These are phyloP conservation scores for Siniperca obscura DNA, from an alignment of 2,797 vertebrate genomes.

Conservation along the genomic window DNA sequence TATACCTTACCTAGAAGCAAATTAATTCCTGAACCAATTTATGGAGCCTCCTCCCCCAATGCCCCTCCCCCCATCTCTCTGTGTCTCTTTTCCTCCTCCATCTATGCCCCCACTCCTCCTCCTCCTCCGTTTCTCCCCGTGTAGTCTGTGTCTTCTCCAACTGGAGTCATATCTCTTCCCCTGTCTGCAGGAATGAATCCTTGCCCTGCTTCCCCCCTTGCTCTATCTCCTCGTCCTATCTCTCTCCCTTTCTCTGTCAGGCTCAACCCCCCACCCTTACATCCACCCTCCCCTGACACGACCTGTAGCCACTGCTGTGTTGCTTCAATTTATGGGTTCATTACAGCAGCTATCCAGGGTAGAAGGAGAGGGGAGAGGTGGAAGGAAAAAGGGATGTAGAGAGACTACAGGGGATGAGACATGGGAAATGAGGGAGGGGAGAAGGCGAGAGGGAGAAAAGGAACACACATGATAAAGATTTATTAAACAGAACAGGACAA, in stretches of 20 bases:
- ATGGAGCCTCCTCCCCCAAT: conserved; percentile 58
- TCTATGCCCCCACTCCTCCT: conserved; percentile 44
- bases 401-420: conserved; percentile 58
- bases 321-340: conserved; percentile 88
- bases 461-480: conserved; percentile 64
- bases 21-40: conserved; percentile 84
- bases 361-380: conserved; percentile 55
- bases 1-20: conserved; percentile 87
- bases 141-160: conserved; percentile 71
- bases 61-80: conserved; percentile 25
- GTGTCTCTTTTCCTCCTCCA: conserved; percentile 49
- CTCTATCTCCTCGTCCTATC: conserved; percentile 44
- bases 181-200: conserved; percentile 75
- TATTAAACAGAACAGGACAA: conserved; percentile 67
- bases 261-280: conserved; percentile 24
- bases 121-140: conserved; percentile 42
- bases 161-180: conserved; percentile 77
- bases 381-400: conserved; percentile 56
- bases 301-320: conserved; percentile 86
- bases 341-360: conserved; percentile 83
- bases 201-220: conserved; percentile 21
- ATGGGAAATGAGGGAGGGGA: conserved; percentile 61
- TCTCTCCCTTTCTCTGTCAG: conserved; percentile 50
- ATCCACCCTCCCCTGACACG: conserved; percentile 76
- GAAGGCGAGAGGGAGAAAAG: conserved; percentile 14